Evolutionary conservation across 2,888 invertebrate genomes (phyloP).

Genomic region (Bombylius discolor): DNA sequence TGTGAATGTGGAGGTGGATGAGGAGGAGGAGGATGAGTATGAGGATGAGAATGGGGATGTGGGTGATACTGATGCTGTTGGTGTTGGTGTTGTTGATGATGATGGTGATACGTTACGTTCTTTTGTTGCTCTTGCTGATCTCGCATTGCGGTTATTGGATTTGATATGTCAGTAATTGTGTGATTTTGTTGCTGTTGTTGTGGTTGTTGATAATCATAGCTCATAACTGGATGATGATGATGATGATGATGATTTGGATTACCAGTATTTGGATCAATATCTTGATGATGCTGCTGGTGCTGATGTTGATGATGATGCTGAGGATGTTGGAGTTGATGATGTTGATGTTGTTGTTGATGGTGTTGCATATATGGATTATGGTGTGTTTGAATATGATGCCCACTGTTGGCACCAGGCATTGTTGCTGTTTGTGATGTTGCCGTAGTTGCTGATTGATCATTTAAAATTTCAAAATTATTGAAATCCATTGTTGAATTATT

Average conservation of each 20-base stretch:
- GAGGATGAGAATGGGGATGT: slow-evolving; percentile 21
- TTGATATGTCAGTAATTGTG: slow-evolving; percentile 16
- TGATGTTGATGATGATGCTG: slow-evolving; percentile 22
- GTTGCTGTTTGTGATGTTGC: slow-evolving; percentile 29
- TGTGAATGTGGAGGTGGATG: slow-evolving; percentile 21
- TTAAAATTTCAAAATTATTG: slow-evolving; percentile 32
- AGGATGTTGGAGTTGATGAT: slow-evolving; percentile 25
- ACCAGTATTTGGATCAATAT: slow-evolving; percentile 11
- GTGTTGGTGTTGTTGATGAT: slow-evolving; percentile 8
- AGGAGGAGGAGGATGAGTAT: slow-evolving; percentile 33
- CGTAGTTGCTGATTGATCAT: slow-evolving; percentile 8
- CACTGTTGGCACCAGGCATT: slow-evolving; percentile 23
- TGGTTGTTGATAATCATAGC: slow-evolving; percentile 13
- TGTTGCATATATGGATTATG: slow-evolving; percentile 2
- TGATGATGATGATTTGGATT: slow-evolving; percentile 6
- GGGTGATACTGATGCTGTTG: slow-evolving; percentile 16
- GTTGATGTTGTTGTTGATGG: slow-evolving; percentile 22
- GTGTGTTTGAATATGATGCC: neutral
- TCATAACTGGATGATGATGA: slow-evolving; percentile 6
- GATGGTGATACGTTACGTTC: slow-evolving; percentile 14
- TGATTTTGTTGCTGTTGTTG: slow-evolving; percentile 14
- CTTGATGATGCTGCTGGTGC: slow-evolving; percentile 1
- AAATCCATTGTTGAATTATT: slow-evolving; percentile 34
- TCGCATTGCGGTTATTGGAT: slow-evolving; percentile 8
- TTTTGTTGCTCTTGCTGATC: slow-evolving; percentile 7